phyloP scores from a whole-genome alignment of 2,888 invertebrate species.

The Ectemnius lituratus region DNA sequence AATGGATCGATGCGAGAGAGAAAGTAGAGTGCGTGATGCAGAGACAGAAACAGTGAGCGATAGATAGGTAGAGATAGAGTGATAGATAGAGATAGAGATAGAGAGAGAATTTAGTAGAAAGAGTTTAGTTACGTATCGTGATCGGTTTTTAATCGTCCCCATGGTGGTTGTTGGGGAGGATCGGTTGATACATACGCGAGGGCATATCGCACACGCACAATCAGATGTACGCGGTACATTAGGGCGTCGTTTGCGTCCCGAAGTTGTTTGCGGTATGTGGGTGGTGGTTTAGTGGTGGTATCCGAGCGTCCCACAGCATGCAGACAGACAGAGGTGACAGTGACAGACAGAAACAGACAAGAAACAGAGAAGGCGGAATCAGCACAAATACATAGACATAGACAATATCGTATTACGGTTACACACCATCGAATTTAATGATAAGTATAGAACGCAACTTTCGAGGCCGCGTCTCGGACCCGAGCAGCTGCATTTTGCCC shows the following conservation, averaged over 20 bases:
- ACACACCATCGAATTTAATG: conserved; percentile 47
- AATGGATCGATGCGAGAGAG: background rate
- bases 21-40: too few relatives aligned
- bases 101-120: background rate
- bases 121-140: conserved; percentile 34
- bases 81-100: too few relatives aligned
- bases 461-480: too few relatives aligned
- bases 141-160: conserved; percentile 29
- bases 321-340: conserved; percentile 80
- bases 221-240: conserved; percentile 17
- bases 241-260: conserved; percentile 53
- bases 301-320: conserved; percentile 80
- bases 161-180: conserved; percentile 17
- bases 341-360: conserved; percentile 80
- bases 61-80: too few relatives aligned
- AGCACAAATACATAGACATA: conserved; percentile 70
- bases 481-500: too few relatives aligned
- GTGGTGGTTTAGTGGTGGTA: conserved; percentile 61
- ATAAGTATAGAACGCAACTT: conserved; percentile 3
- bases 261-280: conserved; percentile 55
- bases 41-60: too few relatives aligned
- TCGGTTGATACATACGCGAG: conserved; percentile 11
- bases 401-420: conserved; percentile 14
- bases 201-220: conserved; percentile 13
- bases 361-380: conserved; percentile 80